Percentiles rank a stretch among this genome's conserved stretches.
phyloP scores from a whole-genome alignment of 2,797 vertebrate genomes.

The Ispidina lecontei region DNA sequence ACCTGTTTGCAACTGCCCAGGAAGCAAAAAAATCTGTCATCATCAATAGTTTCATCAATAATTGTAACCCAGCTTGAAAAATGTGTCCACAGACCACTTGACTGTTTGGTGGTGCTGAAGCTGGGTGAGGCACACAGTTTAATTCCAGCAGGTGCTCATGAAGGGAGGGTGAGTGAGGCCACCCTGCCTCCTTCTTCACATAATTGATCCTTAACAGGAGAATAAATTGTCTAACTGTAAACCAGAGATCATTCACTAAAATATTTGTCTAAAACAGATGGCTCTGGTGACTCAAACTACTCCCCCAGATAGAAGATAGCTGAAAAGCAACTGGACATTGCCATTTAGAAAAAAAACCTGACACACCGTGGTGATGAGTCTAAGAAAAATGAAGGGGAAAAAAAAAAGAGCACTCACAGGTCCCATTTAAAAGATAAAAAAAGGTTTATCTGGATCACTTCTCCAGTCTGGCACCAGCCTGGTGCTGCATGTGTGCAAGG shows the following conservation, averaged over 20 bases:
- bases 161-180: not conserved
- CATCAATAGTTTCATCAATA: not conserved
- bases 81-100: not conserved
- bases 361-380: not conserved
- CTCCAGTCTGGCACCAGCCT: not conserved
- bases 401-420: not conserved
- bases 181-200: not conserved
- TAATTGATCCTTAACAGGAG: not conserved
- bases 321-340: not conserved
- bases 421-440: not conserved
- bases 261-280: conserved; percentile 49
- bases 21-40: not conserved
- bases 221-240: not conserved
- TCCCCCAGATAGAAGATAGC: not conserved
- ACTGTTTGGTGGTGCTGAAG: not conserved
- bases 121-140: not conserved
- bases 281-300: conserved; percentile 49
- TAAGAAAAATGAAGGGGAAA: not conserved
- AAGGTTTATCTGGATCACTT: not conserved
- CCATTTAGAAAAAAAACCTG: conserved; percentile 2
- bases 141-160: not conserved
- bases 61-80: not conserved
- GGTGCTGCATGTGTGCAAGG: not conserved
- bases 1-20: not conserved
- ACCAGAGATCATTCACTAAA: conserved; percentile 29